These are phyloP conservation scores for Enteromius radiatus DNA, from an alignment of 2,797 vertebrate genomes.

Conservation along the genomic window DNA sequence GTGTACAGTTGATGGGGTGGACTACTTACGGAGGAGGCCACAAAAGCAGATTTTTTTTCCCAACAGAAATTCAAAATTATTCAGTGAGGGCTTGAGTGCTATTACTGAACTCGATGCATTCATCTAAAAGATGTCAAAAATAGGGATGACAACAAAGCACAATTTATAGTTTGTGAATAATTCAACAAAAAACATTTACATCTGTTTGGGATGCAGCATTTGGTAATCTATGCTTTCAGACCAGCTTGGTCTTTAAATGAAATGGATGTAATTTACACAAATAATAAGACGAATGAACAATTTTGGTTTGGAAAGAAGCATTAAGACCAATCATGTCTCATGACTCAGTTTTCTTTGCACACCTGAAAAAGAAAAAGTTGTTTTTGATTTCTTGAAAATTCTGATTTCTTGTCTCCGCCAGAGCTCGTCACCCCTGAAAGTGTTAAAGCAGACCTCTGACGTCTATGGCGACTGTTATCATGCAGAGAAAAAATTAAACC, in stretches of 20 bases:
- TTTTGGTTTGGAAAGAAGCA: slow-evolving; percentile 4
- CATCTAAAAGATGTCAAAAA: slow-evolving; percentile 26
- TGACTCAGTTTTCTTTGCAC: slow-evolving; percentile 27
- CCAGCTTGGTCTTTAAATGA: not conserved
- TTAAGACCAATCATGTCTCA: too few relatives aligned
- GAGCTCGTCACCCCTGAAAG: not conserved
- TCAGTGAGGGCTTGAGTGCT: not conserved
- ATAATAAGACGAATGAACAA: not conserved
- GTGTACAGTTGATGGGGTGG: not conserved
- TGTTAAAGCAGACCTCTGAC: not conserved
- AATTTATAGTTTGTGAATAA: slow-evolving; percentile 21
- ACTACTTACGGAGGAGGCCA: slow-evolving; percentile 16
- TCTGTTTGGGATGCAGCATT: slow-evolving; percentile 4
- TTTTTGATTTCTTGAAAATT: slow-evolving; percentile 15
- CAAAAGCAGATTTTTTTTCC: not conserved
- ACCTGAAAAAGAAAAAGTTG: slow-evolving; percentile 9
- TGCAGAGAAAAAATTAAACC: slow-evolving; percentile 6
- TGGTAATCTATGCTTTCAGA: not conserved
- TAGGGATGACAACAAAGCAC: not conserved
- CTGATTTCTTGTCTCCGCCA: not conserved
- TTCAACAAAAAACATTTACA: slow-evolving; percentile 25
- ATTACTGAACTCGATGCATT: not conserved
- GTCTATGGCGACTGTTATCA: not conserved
- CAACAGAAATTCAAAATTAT: slow-evolving; percentile 26
- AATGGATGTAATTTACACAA: slow-evolving; percentile 2